Percentiles rank a stretch among this genome's conserved stretches.
Evolutionary conservation across 2,797 vertebrate genomes (phyloP).

Genomic region (Galago senegalensis): DNA sequence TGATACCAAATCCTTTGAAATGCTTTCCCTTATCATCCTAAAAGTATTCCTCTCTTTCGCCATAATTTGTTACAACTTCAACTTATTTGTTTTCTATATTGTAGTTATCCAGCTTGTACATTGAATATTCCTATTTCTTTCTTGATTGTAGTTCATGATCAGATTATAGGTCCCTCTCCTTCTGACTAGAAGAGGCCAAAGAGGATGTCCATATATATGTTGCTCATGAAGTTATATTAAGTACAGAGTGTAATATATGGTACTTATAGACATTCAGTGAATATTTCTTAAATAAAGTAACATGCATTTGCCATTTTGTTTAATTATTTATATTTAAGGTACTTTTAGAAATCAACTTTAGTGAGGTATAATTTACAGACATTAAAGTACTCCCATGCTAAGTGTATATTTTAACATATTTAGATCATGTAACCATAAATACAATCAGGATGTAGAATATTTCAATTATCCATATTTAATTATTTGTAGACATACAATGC

Average conservation of each 20-base stretch:
- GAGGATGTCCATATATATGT: neutral
- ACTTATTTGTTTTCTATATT: neutral
- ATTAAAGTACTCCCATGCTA: too few relatives aligned
- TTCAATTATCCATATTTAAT: neutral
- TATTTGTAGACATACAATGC: neutral
- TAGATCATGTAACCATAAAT: too few relatives aligned
- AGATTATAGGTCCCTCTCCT: too few relatives aligned
- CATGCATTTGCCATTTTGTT: neutral
- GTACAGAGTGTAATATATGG: neutral
- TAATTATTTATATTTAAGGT: neutral
- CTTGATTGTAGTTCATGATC: neutral
- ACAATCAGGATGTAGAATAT: too few relatives aligned
- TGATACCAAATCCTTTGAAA: neutral
- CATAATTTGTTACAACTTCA: neutral
- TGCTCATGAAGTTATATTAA: neutral
- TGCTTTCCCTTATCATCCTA: neutral
- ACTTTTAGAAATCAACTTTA: too few relatives aligned
- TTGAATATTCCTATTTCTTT: neutral
- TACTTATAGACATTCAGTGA: neutral
- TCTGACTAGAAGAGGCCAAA: neutral
- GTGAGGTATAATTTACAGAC: too few relatives aligned
- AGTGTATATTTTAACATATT: too few relatives aligned
- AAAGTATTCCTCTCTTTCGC: neutral
- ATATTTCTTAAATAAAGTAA: neutral
- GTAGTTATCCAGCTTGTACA: neutral